Percentiles rank a stretch among this genome's conserved stretches.
These are phyloP conservation scores for Paragorgia papillata DNA, from an alignment of 92 coral and sea anemone species.

Conservation along the genomic window DNA sequence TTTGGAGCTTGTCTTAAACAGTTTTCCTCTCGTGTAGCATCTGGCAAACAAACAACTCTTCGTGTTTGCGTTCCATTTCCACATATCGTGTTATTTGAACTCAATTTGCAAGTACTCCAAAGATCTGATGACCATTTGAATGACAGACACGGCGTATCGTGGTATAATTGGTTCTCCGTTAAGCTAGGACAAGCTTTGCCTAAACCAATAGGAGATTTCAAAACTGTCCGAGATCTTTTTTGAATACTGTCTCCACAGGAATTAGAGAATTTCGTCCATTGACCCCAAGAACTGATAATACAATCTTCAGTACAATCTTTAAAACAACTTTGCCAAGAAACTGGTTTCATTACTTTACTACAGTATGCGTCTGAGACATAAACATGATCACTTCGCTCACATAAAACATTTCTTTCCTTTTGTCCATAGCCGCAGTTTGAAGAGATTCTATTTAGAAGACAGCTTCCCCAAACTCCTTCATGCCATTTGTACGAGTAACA, in stretches of 20 bases:
- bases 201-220: conserved; percentile 4
- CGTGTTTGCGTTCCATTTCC: conserved; percentile 33
- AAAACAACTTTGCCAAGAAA: neutral
- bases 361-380: conserved; percentile 14
- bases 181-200: conserved; percentile 20
- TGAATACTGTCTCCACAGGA: conserved; percentile 22
- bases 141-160: neutral
- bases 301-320: conserved; percentile 18
- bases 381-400: conserved; percentile 2
- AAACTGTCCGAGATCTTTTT: conserved; percentile 1
- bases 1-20: conserved; percentile 35
- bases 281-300: conserved; percentile 9
- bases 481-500: conserved; percentile 26
- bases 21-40: conserved; percentile 20
- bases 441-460: neutral
- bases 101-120: conserved; percentile 25
- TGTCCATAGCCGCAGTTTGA: conserved; percentile 3
- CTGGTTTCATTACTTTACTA: conserved; percentile 10
- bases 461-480: conserved; percentile 10
- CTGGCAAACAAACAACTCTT: conserved; percentile 8
- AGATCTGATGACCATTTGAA: conserved; percentile 31
- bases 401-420: conserved; percentile 13
- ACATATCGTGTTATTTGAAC: neutral
- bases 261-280: neutral
- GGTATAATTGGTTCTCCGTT: conserved; percentile 28